A percentile compares a stretch with the other conserved stretches of the same genome.
phyloP scores from a whole-genome alignment of 2,888 invertebrate genomes.

The Rhagonycha lutea region DNA sequence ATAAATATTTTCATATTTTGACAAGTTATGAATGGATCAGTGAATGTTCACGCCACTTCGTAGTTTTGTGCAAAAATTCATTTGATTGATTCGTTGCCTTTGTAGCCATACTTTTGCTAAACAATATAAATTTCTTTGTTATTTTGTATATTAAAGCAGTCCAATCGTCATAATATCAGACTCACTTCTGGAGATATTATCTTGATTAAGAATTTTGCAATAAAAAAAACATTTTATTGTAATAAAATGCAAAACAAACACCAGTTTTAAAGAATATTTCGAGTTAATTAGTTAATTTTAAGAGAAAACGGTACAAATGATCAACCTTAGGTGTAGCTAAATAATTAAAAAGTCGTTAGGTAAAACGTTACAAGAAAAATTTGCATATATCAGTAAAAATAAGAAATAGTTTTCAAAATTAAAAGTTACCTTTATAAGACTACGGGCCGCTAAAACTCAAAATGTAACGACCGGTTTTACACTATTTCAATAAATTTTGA shows the following conservation, averaged over 20 bases:
- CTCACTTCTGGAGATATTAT: too few species aligned
- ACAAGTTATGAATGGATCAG: too few species aligned
- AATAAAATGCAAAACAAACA: not conserved
- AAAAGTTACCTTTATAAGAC: not conserved
- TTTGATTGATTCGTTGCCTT: too few species aligned
- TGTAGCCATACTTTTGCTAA: too few species aligned
- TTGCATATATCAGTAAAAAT: not conserved
- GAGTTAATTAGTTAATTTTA: not conserved
- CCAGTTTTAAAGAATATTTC: not conserved
- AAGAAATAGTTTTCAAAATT: not conserved
- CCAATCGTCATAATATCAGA: too few species aligned
- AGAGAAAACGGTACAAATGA: not conserved
- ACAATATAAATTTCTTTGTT: too few species aligned
- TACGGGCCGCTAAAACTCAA: not conserved
- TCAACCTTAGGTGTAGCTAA: not conserved
- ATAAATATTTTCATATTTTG: too few species aligned
- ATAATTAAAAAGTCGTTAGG: not conserved
- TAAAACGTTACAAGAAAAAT: not conserved
- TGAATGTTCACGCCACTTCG: too few species aligned
- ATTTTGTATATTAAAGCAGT: too few species aligned
- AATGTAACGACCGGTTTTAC: constrained; percentile 25
- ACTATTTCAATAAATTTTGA: constrained; percentile 26
- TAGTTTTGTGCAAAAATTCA: too few species aligned
- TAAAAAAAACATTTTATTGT: not conserved
- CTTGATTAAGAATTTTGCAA: not conserved